Percentiles rank a stretch among this genome's conserved stretches.
Evolutionary conservation across 2,888 invertebrate species (phyloP).

Genomic region (Bimastos eiseni): DNA sequence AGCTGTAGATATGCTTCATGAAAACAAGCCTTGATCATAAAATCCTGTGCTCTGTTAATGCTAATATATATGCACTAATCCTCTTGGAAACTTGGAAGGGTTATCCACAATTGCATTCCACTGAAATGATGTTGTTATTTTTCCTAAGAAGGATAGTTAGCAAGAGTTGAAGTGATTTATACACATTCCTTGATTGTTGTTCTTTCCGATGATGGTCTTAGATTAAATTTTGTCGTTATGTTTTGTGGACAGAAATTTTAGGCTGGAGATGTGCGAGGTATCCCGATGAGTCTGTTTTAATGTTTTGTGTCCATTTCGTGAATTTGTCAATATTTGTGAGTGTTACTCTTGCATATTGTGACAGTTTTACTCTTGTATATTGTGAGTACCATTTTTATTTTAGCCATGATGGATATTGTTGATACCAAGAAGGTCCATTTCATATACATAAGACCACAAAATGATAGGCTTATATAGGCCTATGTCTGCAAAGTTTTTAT

Average conservation of each 20-base stretch:
- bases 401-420: neutral
- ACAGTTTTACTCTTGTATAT: slow-evolving; percentile 8
- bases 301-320: neutral
- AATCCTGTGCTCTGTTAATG: no score
- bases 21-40: no score
- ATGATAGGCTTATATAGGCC: no score
- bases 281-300: neutral
- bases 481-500: no score
- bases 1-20: no score
- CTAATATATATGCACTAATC: neutral
- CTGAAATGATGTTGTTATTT: neutral
- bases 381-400: neutral
- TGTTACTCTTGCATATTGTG: slow-evolving; percentile 14
- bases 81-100: neutral
- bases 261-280: neutral
- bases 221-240: neutral
- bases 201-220: neutral
- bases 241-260: neutral
- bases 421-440: slow-evolving; percentile 9
- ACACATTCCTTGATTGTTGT: neutral
- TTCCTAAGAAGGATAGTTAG: neutral
- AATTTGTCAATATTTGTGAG: slow-evolving; percentile 24
- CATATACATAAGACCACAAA: neutral
- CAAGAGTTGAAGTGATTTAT: neutral
- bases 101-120: neutral